These are phyloP conservation scores for Pristis pectinata DNA, from an alignment of 2,797 vertebrate genomes.

Conservation along the genomic window DNA sequence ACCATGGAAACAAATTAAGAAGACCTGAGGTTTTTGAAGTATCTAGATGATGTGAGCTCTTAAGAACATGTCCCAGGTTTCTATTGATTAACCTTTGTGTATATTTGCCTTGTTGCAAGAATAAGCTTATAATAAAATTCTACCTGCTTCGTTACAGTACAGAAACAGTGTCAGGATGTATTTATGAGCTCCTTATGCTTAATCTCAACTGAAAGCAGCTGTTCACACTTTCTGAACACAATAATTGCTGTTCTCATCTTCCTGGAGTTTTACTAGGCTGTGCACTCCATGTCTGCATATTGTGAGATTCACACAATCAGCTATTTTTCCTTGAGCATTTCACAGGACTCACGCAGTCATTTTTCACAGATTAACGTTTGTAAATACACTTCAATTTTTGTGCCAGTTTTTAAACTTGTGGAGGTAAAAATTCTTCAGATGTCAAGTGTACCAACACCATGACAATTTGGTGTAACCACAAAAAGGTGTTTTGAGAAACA, in stretches of 20 bases:
- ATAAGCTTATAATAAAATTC: neutral
- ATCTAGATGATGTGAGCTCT: neutral
- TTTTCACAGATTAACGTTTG: neutral
- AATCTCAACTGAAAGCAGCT: neutral
- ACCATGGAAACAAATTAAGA: neutral
- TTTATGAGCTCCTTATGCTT: neutral
- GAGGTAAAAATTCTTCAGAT: neutral
- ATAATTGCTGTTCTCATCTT: neutral
- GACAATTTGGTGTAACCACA: neutral
- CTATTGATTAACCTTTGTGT: neutral
- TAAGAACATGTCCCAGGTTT: neutral
- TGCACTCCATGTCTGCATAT: neutral
- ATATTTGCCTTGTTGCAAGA: neutral
- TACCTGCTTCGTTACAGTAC: neutral
- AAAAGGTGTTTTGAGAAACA: too few relatives aligned
- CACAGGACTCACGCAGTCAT: neutral
- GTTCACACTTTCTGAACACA: conserved; percentile 21
- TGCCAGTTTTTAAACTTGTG: neutral
- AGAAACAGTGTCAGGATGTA: neutral
- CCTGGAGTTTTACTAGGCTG: neutral
- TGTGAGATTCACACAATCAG: neutral
- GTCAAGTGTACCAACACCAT: neutral
- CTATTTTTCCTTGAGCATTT: neutral
- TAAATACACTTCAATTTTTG: neutral
- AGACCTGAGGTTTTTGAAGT: neutral